Conservation (phyloP, 2,797 vertebrate species). For the Lagothrix lagotricha region DNA sequence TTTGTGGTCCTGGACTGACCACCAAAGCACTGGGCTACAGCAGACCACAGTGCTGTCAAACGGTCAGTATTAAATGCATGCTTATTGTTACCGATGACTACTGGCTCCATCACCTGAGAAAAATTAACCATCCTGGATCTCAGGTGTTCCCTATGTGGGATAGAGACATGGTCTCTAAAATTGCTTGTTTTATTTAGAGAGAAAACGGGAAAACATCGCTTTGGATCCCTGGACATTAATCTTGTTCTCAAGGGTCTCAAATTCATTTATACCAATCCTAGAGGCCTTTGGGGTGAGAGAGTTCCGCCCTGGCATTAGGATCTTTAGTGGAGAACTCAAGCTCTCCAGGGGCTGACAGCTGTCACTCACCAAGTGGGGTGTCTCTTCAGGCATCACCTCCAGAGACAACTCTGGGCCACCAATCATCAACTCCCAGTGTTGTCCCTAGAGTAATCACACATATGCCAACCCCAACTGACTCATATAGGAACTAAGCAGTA, state of each 20-base stretch:
- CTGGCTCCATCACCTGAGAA: background rate
- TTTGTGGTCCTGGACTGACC: background rate
- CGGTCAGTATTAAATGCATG: fast-evolving
- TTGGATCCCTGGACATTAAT: background rate
- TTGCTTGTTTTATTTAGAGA: background rate
- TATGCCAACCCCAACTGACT: background rate
- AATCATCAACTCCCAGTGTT: background rate
- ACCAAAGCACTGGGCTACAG: too few species aligned
- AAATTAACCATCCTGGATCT: background rate
- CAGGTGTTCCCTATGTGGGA: background rate
- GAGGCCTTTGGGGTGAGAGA: background rate
- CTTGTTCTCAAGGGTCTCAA: background rate
- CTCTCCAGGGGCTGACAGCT: background rate
- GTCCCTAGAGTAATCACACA: background rate
- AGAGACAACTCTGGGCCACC: background rate
- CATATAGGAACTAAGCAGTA: too few species aligned
- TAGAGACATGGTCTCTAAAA: background rate
- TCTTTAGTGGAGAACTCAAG: background rate
- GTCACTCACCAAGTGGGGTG: fast-evolving
- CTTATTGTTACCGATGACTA: background rate
- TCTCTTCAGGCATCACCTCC: background rate
- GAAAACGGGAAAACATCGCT: background rate
- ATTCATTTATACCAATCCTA: background rate
- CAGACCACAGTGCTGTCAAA: background rate
- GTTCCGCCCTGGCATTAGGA: background rate